These are phyloP conservation scores for Burhinus oedicnemus DNA, from an alignment of 2,113 vertebrate genomes.

Conservation along the genomic window DNA sequence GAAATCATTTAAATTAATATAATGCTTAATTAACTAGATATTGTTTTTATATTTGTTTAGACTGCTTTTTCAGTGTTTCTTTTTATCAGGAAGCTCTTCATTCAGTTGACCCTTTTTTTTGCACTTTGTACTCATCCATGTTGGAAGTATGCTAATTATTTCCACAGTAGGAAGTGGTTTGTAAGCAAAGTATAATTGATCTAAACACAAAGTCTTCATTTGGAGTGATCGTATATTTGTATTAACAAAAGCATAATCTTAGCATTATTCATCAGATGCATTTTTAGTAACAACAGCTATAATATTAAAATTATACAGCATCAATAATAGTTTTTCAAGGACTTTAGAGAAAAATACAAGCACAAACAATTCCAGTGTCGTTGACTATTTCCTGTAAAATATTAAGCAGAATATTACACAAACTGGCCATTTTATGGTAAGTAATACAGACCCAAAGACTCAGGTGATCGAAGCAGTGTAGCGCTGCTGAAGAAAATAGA, in stretches of 20 bases:
- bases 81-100: background rate
- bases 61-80: background rate
- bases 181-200: constrained; percentile 25
- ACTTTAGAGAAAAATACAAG: constrained; percentile 6
- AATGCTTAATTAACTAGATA: background rate
- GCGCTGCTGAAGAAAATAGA: background rate
- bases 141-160: background rate
- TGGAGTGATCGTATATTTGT: background rate
- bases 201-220: background rate
- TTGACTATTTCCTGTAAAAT: constrained; percentile 21
- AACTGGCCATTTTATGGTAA: background rate
- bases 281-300: background rate
- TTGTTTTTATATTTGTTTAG: background rate
- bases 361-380: constrained; percentile 16
- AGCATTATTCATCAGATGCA: constrained; percentile 3
- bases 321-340: constrained; percentile 18
- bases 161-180: background rate
- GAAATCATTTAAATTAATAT: background rate
- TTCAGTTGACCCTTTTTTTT: background rate
- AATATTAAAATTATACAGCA: constrained; percentile 46
- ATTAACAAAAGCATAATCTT: constrained; percentile 14
- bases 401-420: constrained; percentile 20
- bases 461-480: background rate
- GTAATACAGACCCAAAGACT: background rate
- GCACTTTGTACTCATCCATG: background rate